Percentiles rank a stretch among this genome's conserved stretches.
Conservation (phyloP, 2,888 invertebrate species). For the Arge pagana region DNA sequence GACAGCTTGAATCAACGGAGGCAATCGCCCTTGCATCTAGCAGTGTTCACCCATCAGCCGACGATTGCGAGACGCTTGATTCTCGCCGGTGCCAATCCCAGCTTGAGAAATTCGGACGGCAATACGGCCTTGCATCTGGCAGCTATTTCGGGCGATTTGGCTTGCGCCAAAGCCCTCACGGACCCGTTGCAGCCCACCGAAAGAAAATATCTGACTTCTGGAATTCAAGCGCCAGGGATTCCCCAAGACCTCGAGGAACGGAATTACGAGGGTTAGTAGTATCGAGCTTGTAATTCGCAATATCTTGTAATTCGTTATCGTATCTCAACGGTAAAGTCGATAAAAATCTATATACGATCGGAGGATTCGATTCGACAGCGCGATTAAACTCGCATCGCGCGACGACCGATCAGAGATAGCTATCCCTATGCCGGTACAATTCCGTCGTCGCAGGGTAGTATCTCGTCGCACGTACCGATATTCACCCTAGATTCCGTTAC, state of each 20-base stretch:
- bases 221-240: constrained; percentile 54
- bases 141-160: constrained; percentile 68
- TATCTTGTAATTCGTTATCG: no score
- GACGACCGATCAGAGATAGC: no score
- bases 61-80: constrained; percentile 74
- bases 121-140: constrained; percentile 85
- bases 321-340: no score
- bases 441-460: no score
- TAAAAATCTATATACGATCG: no score
- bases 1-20: constrained; percentile 78
- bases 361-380: no score
- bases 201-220: constrained; percentile 46
- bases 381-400: no score
- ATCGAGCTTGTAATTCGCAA: background rate
- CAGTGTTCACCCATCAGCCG: constrained; percentile 74
- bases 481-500: constrained; percentile 1
- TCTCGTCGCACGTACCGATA: no score
- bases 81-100: constrained; percentile 70
- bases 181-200: constrained; percentile 57
- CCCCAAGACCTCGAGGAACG: constrained; percentile 71
- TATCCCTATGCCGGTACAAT: no score
- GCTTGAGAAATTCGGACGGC: constrained; percentile 69
- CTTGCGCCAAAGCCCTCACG: constrained; percentile 72
- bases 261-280: constrained; percentile 78
- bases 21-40: constrained; percentile 80